Conservation (phyloP, 2,888 invertebrate genomes). For the Hecatera dysodea region DNA sequence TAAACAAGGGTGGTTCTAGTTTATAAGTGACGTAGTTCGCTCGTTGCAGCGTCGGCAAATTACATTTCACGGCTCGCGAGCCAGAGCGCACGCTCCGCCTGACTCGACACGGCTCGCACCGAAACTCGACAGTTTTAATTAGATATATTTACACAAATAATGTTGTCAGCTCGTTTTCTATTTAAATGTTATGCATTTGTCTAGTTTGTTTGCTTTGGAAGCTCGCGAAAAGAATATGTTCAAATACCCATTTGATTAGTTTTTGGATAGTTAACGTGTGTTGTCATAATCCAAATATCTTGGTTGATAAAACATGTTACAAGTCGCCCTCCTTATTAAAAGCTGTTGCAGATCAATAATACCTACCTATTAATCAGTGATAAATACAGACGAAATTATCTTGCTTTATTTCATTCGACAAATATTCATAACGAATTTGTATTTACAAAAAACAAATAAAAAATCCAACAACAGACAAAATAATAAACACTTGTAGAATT, state of each 20-base stretch:
- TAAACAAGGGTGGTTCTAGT: slow-evolving; percentile 31
- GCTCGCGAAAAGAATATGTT: background rate
- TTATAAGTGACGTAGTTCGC: slow-evolving; percentile 61
- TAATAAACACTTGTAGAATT: slow-evolving; percentile 7
- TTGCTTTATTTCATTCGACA: background rate
- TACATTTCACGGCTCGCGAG: slow-evolving; percentile 80
- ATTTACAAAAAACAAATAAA: slow-evolving; percentile 6
- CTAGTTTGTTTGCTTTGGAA: slow-evolving; percentile 7
- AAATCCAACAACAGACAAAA: slow-evolving; percentile 21
- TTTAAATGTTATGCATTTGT: slow-evolving; percentile 3
- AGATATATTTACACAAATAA: slow-evolving; percentile 34
- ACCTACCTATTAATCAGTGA: background rate
- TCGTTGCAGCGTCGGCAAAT: slow-evolving; percentile 78
- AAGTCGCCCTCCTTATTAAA: background rate
- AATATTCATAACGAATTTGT: background rate
- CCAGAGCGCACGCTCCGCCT: slow-evolving; percentile 51
- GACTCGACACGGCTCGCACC: slow-evolving; percentile 43
- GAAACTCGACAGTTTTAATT: slow-evolving; percentile 50
- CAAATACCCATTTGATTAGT: background rate
- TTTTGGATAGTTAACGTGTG: background rate
- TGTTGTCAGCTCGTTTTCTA: slow-evolving; percentile 24
- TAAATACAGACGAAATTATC: background rate
- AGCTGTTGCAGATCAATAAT: background rate
- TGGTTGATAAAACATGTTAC: background rate
- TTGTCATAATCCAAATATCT: background rate